Evolutionary conservation across 2,888 invertebrate genomes (phyloP).

Genomic region (Plagiodera versicolora): DNA sequence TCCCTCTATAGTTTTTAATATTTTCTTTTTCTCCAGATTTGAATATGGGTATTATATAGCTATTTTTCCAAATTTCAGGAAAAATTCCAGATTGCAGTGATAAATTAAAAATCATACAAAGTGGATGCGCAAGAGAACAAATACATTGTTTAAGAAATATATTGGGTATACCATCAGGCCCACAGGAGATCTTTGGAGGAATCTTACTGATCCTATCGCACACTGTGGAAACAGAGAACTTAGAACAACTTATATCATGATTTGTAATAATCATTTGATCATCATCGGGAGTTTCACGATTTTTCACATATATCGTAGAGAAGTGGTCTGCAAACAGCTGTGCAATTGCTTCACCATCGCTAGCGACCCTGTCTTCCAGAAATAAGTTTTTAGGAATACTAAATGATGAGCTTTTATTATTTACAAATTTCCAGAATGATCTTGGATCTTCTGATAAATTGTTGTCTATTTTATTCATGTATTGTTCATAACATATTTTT

Average conservation of each 20-base stretch:
- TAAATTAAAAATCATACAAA: conserved; percentile 4
- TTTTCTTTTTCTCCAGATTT: conserved; percentile 13
- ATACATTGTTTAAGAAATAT: conserved; percentile 3
- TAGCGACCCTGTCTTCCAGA: conserved; percentile 1
- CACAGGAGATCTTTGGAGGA: not conserved
- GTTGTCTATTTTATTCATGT: not conserved
- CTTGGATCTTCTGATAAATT: too few species aligned
- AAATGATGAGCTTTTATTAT: too few species aligned
- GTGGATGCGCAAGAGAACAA: not conserved
- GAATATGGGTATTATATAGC: conserved; percentile 9
- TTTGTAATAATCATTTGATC: not conserved
- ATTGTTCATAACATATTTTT: conserved; percentile 1
- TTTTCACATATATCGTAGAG: not conserved
- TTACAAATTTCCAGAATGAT: too few species aligned
- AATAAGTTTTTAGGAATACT: too few species aligned
- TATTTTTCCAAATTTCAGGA: not conserved
- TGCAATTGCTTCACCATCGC: not conserved
- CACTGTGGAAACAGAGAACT: not conserved
- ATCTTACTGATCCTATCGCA: not conserved
- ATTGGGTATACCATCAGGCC: not conserved
- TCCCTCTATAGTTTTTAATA: conserved; percentile 3
- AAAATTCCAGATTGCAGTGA: not conserved
- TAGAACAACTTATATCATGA: not conserved
- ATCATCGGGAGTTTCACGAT: not conserved
- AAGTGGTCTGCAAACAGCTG: not conserved